Base-by-base conservation (phyloP, 2,797 vertebrate genomes). In the Paedocypris micromegethes region DNA sequence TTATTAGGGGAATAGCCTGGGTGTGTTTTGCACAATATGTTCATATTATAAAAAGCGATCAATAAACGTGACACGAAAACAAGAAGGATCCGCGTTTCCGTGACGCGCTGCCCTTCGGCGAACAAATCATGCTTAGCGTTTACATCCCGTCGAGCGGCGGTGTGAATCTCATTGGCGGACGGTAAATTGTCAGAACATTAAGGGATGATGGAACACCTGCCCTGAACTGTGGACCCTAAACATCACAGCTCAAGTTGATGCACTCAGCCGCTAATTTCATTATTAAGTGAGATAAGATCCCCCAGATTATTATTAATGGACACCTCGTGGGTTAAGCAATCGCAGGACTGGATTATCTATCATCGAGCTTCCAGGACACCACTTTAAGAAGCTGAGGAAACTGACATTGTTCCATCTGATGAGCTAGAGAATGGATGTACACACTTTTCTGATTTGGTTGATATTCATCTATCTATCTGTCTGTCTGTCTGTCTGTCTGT, bases 401-500 rank as follows among this genome's bases (percentile, higher is more conserved):
- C 55, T 74, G 72, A 77, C 62, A 69, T 65, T 72, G 61, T 59
- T 66, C 77, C 70, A 74, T 76, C 77, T n/a, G n/a, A n/a, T n/a
- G n/a, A n/a, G n/a, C n/a, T n/a, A n/a, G n/a, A n/a, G n/a, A n/a
- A n/a, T n/a, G n/a, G n/a, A n/a, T n/a, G n/a, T n/a, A n/a, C n/a
- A n/a, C n/a, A n/a, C n/a, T n/a, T n/a, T n/a, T n/a, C n/a, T n/a
- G n/a, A n/a, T n/a, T n/a, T n/a, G n/a, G n/a, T n/a, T n/a, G n/a
- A n/a, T n/a, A n/a, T n/a, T n/a, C n/a, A n/a, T 23, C 23, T 23
- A 23, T 23, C 23, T 23, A 23, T 23, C 23, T 23, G 1, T 23
- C 23, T 23, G 1, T 23, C 23, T 23, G 1, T 23, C 23, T 23
- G 1, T 23, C 23, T 23, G 1, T 23, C 23, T 23, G 1, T 23